Conservation (phyloP, 2,888 invertebrate genomes). For the Eupithecia subumbrata region DNA sequence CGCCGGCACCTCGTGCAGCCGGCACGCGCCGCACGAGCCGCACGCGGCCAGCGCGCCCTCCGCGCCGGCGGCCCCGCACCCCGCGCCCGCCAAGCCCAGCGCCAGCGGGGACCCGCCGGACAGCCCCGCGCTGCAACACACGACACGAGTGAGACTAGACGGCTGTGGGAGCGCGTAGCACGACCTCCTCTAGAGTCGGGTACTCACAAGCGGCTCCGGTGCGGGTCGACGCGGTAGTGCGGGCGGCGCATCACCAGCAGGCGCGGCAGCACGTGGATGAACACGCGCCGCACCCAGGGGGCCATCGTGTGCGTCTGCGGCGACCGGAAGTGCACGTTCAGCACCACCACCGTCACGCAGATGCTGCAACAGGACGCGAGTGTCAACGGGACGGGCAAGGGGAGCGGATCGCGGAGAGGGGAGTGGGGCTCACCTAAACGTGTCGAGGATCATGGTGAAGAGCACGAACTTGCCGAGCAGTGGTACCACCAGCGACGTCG, state of each 20-base stretch:
- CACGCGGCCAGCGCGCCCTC: conserved; percentile 41
- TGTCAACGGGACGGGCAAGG: background rate
- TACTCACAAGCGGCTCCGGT: conserved; percentile 81
- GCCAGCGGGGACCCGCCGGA: conserved; percentile 45
- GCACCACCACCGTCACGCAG: conserved; percentile 97
- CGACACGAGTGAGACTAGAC: background rate
- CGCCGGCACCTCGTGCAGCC: conserved; percentile 71
- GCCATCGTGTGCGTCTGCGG: conserved; percentile 99
- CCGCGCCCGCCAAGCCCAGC: background rate
- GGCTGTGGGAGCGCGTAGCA: background rate
- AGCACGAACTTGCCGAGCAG: conserved; percentile 97
- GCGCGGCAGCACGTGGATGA: conserved; percentile 97
- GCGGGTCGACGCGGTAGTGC: conserved; percentile 86
- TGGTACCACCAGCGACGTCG: conserved; percentile 96
- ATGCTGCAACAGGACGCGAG: conserved; percentile 84
- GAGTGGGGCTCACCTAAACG: conserved; percentile 89
- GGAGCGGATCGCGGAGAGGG: background rate
- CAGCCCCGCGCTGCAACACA: conserved; percentile 61
- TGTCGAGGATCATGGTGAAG: conserved; percentile 98
- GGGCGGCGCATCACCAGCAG: conserved; percentile 96
- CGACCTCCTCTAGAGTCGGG: background rate
- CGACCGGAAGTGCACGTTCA: conserved; percentile 99
- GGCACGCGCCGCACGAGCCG: conserved; percentile 57
- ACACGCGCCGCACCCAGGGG: conserved; percentile 97
- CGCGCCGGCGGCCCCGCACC: conserved; percentile 38